These are phyloP conservation scores for Dasypolia templi DNA, from an alignment of 2,888 invertebrate species.

Conservation along the genomic window DNA sequence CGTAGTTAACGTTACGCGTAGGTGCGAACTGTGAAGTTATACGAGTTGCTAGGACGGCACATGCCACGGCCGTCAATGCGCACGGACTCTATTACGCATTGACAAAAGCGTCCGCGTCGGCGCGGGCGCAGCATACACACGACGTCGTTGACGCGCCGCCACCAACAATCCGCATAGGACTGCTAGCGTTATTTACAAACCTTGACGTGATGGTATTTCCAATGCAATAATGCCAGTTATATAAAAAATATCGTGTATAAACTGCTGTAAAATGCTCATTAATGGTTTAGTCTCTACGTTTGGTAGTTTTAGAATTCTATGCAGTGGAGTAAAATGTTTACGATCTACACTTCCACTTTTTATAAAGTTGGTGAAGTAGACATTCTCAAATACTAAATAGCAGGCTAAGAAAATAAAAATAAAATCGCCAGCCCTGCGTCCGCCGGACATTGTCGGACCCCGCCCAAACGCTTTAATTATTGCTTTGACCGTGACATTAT, in stretches of 20 bases:
- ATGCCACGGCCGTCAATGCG: constrained; percentile 63
- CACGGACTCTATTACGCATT: constrained; percentile 81
- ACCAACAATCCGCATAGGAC: constrained; percentile 67
- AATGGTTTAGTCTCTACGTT: constrained; percentile 1
- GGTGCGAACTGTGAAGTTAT: constrained; percentile 33
- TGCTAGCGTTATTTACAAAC: constrained; percentile 61
- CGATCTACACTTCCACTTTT: not conserved
- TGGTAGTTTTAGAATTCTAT: not conserved
- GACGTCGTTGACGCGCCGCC: constrained; percentile 77
- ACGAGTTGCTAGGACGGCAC: constrained; percentile 56
- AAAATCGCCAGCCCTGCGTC: constrained; percentile 38
- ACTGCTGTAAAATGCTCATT: constrained; percentile 2
- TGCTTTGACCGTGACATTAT: constrained; percentile 70
- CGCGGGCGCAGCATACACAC: constrained; percentile 83
- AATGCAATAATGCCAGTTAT: constrained; percentile 38
- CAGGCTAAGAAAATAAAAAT: not conserved
- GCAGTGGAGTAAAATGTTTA: not conserved
- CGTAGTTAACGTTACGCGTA: constrained; percentile 9
- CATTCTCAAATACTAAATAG: not conserved
- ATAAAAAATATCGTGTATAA: constrained; percentile 29
- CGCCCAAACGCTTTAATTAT: constrained; percentile 63
- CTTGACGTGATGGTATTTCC: constrained; percentile 65
- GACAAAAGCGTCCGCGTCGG: constrained; percentile 70
- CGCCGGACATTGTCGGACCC: constrained; percentile 18
- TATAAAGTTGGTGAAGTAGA: not conserved